These are phyloP conservation scores for Patiria pectinifera DNA, from an alignment of 53 echinoderm and acorn worm species.

Conservation along the genomic window DNA sequence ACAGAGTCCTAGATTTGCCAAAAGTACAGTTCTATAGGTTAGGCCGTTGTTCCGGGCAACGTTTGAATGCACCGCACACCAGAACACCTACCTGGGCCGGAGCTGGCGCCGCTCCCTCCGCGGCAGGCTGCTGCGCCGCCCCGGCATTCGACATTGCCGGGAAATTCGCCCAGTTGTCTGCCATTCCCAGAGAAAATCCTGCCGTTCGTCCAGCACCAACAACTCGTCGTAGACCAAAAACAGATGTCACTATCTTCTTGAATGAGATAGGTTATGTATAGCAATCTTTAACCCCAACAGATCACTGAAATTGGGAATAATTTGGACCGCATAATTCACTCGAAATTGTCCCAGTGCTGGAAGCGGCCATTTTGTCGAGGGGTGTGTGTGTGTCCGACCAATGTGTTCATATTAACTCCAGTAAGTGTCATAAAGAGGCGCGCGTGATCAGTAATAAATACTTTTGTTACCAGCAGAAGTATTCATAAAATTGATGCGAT, in stretches of 20 bases:
- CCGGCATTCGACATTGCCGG: conserved; percentile 23
- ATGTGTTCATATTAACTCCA: conserved; percentile 28
- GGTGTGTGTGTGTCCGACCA: conserved; percentile 24
- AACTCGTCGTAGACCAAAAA: neutral
- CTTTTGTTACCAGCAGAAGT: neutral
- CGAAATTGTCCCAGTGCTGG: neutral
- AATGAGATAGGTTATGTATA: neutral
- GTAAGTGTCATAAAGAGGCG: neutral
- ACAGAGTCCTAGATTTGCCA: too few species aligned
- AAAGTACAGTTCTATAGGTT: too few species aligned
- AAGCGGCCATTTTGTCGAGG: conserved; percentile 57
- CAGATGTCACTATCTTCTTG: conserved; percentile 3
- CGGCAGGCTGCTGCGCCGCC: conserved; percentile 18
- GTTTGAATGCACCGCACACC: neutral
- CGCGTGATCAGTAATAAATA: conserved; percentile 20
- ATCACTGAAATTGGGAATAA: neutral
- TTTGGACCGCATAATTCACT: neutral
- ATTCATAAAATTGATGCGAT: neutral
- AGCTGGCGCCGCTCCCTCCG: conserved; percentile 1
- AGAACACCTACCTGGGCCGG: conserved; percentile 27
- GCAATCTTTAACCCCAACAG: neutral
- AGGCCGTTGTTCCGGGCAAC: too few species aligned
- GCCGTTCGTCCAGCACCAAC: neutral
- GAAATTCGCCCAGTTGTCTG: conserved; percentile 80
- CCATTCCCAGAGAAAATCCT: conserved; percentile 34